Evolutionary conservation across 2,888 invertebrate genomes (phyloP).

Genomic region (Mimas tiliae): DNA sequence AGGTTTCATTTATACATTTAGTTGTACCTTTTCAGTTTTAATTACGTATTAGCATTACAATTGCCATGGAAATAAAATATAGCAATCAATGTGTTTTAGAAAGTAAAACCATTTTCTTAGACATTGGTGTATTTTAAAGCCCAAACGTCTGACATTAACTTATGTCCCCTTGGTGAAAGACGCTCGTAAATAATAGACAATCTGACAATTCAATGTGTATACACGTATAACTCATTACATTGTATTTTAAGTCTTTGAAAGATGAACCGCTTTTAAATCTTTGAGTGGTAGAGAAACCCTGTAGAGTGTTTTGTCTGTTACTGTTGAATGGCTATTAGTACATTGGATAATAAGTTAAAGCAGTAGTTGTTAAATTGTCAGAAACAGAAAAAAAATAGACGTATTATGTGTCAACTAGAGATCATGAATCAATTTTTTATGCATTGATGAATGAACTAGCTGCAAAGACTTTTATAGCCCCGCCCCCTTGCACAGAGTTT

Average conservation of each 20-base stretch:
- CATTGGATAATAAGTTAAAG: no score
- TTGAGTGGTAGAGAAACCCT: no score
- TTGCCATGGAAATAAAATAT: background rate
- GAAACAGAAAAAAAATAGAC: no score
- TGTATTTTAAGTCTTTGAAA: background rate
- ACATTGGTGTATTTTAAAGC: background rate
- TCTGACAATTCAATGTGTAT: constrained; percentile 1
- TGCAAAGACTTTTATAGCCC: no score
- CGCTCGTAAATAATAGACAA: constrained; percentile 15
- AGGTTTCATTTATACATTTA: no score
- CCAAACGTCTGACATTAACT: background rate
- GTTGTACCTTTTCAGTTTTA: background rate
- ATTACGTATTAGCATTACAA: background rate
- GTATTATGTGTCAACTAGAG: no score
- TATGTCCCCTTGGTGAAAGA: constrained; percentile 10
- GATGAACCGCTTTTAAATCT: background rate
- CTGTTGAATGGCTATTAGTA: no score
- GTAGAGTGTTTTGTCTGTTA: no score
- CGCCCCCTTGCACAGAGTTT: no score
- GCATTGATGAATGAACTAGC: no score
- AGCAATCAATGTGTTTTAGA: constrained; percentile 6
- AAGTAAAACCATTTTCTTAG: constrained; percentile 1
- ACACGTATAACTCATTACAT: background rate
- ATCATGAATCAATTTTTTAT: no score
- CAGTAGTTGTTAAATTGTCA: no score